Base-by-base conservation (phyloP, 2,113 vertebrate species). In the Nesospiza acunhae region DNA sequence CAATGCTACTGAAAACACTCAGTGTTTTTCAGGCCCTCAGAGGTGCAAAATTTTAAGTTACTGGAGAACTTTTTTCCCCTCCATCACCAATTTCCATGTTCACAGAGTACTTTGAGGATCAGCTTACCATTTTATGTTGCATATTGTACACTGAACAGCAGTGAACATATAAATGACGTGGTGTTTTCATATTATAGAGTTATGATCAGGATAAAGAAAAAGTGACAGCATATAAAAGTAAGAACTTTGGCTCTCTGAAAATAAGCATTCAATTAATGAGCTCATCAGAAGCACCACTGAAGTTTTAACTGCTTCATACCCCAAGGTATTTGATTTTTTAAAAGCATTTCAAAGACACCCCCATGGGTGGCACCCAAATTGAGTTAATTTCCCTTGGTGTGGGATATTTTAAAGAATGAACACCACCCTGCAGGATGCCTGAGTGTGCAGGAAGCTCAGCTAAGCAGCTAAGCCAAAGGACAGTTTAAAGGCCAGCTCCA, bases 401-500 rank as follows among this genome's bases (percentile, higher is more conserved):
- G 33, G 30, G 80, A 58, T 74, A 63, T 41, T 69, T 15, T 15
- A 22, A 53, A 69, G 80, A 64, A 52, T 52, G 30, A 44, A 30
- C 15, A 73, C 1, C 42, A 27, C 37, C 56, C 3, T 1, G 9
- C 76, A 64, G 55, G 60, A 60, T 27, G n/a, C 37, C 55, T 64
- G 37, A 47, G 37, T 4, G 18, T 72, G 68, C 64, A 56, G 53
- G 55, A 88, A 72, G 33, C n/a, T 89, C 16, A 22, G 70, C 87
- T 98, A 99, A 15, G 98, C 74, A 50, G 97, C 97, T 95, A 99
- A 97, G 44, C 99, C 99, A 1, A 99, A 99, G 59, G 99, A 99
- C 37, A 99, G 96, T 49, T 98, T 99, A 96, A 99, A 99, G 80
- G 99, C 99, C 98, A 99, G 98, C 96, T 99, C 99, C 41, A 99